Percentiles rank a stretch among this genome's conserved stretches.
phyloP scores from a whole-genome alignment of 2,113 vertebrate genomes.

The Hemicordylus capensis region DNA sequence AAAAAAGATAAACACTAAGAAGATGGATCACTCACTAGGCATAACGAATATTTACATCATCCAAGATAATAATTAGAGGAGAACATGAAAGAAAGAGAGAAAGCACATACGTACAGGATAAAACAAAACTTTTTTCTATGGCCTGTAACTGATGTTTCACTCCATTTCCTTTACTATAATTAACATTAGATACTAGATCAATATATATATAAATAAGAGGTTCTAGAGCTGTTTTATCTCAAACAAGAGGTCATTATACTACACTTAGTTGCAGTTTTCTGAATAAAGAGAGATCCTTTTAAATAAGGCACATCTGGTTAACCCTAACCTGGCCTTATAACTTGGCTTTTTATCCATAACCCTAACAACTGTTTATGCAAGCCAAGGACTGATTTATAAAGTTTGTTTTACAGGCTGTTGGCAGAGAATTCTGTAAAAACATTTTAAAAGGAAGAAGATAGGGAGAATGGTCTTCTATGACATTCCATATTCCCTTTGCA shows the following conservation, averaged over 20 bases:
- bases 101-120: not conserved
- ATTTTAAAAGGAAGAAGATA: not conserved
- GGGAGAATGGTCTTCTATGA: not conserved
- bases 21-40: not conserved
- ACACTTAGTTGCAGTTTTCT: conserved; percentile 1
- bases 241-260: not conserved
- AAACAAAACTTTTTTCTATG: not conserved
- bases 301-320: conserved; percentile 8
- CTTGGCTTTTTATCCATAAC: not conserved
- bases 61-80: not conserved
- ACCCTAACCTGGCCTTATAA: not conserved
- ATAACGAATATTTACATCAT: not conserved
- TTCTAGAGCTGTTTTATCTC: not conserved
- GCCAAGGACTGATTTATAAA: not conserved
- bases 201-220: not conserved
- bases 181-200: not conserved
- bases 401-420: conserved; percentile 7
- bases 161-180: not conserved
- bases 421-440: not conserved
- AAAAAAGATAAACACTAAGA: not conserved
- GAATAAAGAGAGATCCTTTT: not conserved
- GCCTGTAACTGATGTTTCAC: not conserved
- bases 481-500: not conserved
- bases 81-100: not conserved
- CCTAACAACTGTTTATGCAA: conserved; percentile 14